Base-by-base conservation (phyloP, 2,888 invertebrate genomes). In the Lycaena phlaeas region DNA sequence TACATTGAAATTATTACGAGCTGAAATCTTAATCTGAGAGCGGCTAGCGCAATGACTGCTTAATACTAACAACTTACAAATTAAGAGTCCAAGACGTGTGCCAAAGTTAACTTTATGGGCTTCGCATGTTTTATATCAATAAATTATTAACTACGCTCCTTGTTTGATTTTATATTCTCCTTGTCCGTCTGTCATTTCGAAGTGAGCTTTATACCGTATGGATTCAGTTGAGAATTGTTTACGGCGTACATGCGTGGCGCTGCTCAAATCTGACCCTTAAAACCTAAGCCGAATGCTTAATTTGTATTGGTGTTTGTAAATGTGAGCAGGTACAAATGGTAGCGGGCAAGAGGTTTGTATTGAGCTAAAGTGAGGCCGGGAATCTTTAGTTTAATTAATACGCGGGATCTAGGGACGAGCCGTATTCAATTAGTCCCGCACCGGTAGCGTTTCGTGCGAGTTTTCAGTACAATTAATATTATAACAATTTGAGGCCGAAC, bases 111-210 rank as follows among this genome's bases (percentile, higher is more conserved):
- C 79, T 82, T 82, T 82, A 84, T 81, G 82, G 82, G 74, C 78
- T 77, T 82, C 63, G 84, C 84, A 82, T 84, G 84, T 82, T 74
- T 79, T 79, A 81, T 77, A 81, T 81, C 81, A 81, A 84, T 84
- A 84, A 84, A 84, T 84, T 82, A 82, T 84, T 79, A 75, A 76
- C 76, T 70, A 75, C 77, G 71, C 73, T 75, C 69, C 77, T 73
- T 79, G 72, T 78, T 81, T 81, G 76, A 78, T 77, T 78, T 67
- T 62, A 71, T 71, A 73, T 77, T 72, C 68, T 69, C 68, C 67
- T 65, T 59, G 58, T 54, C 52, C 55, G 55, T 66, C 62, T 62
- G 59, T 59, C 62, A 63, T 61, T 61, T 66, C 52, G 70, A 76
- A 68, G 58, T 67, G 58, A 57, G 65, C 81, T 73, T 64, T 76